Evolutionary conservation across 2,797 vertebrate species (phyloP).

Genomic region (Microchirus variegatus): DNA sequence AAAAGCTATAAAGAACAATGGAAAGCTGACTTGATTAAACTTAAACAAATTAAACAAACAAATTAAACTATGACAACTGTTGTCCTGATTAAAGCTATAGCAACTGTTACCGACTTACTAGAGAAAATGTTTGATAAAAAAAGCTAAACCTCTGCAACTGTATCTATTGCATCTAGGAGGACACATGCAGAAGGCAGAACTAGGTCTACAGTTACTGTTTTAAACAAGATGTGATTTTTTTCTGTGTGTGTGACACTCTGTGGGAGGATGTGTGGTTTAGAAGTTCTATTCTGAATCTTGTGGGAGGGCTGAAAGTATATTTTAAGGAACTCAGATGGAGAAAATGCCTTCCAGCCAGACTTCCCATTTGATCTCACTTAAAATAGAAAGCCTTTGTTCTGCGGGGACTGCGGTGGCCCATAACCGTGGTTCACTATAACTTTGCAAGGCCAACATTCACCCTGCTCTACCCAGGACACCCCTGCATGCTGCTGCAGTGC

Average conservation of each 20-base stretch:
- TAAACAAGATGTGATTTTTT: constrained; percentile 28
- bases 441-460: constrained; percentile 1
- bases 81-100: too few relatives aligned
- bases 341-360: constrained; percentile 53
- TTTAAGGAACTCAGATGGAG: constrained; percentile 46
- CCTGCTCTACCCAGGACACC: not conserved
- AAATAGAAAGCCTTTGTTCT: constrained; percentile 50
- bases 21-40: not conserved
- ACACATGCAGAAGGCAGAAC: constrained; percentile 15
- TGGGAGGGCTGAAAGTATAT: constrained; percentile 49
- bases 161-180: too few relatives aligned
- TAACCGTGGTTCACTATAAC: not conserved
- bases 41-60: not conserved
- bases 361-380: constrained; percentile 48
- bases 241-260: constrained; percentile 44
- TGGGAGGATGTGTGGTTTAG: constrained; percentile 60
- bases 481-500: constrained; percentile 3
- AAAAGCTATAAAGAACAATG: too few relatives aligned
- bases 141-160: too few relatives aligned
- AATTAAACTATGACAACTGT: not conserved
- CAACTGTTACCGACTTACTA: too few relatives aligned
- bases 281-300: constrained; percentile 61
- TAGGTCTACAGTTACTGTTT: constrained; percentile 26
- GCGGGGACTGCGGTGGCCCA: not conserved
- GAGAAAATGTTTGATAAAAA: too few relatives aligned